Evolutionary conservation across 1,140 invertebrate genomes (phyloP).

Genomic region (Danaus melanippus): DNA sequence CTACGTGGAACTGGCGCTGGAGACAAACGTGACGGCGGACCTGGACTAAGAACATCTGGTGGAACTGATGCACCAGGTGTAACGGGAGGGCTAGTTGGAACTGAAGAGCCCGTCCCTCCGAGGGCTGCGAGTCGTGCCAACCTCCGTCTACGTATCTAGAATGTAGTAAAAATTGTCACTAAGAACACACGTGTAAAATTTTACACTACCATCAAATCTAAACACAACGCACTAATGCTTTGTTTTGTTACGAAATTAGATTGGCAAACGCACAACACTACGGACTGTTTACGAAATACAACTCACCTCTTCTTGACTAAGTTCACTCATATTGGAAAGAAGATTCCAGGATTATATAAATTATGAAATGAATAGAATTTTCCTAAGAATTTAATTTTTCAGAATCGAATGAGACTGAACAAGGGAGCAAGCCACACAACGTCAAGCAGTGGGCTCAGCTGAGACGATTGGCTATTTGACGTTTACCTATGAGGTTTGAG

Average conservation of each 20-base stretch:
- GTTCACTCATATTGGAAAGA: slow-evolving; percentile 77
- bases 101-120: slow-evolving; percentile 40
- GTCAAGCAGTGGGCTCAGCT: slow-evolving; percentile 69
- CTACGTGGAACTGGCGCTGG: slow-evolving; percentile 34
- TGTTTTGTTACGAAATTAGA: slow-evolving; percentile 72
- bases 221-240: slow-evolving; percentile 54
- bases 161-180: slow-evolving; percentile 25
- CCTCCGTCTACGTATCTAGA: slow-evolving; percentile 62
- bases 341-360: slow-evolving; percentile 25
- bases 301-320: slow-evolving; percentile 83
- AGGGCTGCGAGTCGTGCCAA: slow-evolving; percentile 56
- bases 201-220: slow-evolving; percentile 33
- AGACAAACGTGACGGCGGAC: slow-evolving; percentile 32
- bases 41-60: slow-evolving; percentile 38
- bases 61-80: slow-evolving; percentile 54
- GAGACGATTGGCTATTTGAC: slow-evolving; percentile 55
- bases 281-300: slow-evolving; percentile 55
- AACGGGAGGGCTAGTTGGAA: slow-evolving; percentile 44
- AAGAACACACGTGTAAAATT: slow-evolving; percentile 40
- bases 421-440: slow-evolving; percentile 61
- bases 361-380: slow-evolving; percentile 31
- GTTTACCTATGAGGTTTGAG: slow-evolving; percentile 39
- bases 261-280: slow-evolving; percentile 62
- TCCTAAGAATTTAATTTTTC: slow-evolving; percentile 30
- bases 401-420: slow-evolving; percentile 48